Base-by-base conservation (phyloP, 2,888 invertebrate species). In the Embidobia sp. region DNA sequence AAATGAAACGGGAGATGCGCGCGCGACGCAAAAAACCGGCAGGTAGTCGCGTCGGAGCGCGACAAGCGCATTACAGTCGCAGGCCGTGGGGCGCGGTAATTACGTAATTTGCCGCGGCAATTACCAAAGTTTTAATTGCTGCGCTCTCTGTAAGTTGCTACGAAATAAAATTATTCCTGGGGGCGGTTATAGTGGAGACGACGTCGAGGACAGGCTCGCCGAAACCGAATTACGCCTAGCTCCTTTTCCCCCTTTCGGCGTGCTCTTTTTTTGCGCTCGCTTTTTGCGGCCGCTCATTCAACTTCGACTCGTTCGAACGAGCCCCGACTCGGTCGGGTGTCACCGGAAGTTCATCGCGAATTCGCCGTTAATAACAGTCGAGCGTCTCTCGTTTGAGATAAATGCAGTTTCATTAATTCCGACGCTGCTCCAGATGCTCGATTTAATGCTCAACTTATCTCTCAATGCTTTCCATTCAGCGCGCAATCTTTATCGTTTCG, bases 91-190 rank as follows among this genome's bases (percentile, higher is more conserved):
- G 42, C 79, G 79, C 78, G 81, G 78, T 80, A 83, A 84, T 83
- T 83, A 82, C 84, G 82, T 84, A 85, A 87, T 87, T 86, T 83
- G 81, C 82, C 82, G 79, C 83, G 80, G 84, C 84, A 85, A 86
- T 87, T 86, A 85, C 79, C 84, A 80, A 88, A 87, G 85, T 88
- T 87, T 87, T 88, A 86, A 88, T 86, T 86, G 83, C 83, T 75
- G 79, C 80, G 80, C 80, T 79, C 81, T 82, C 77, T 81, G 82
- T 84, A 83, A 86, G 84, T 83, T 79, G 82, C 81, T 82, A 79
- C 80, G 64, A 82, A 85, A 86, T 85, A 85, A 86, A 85, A 85
- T 86, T 82, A 84, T 87, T 80, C 76, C 61, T 42, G 70, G 55
- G 42, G 72, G 73, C 74, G 73, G 72, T 80, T 53, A 61, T 66